phyloP scores from a whole-genome alignment of 1,140 invertebrate species.

The Drosophila willistoni region DNA sequence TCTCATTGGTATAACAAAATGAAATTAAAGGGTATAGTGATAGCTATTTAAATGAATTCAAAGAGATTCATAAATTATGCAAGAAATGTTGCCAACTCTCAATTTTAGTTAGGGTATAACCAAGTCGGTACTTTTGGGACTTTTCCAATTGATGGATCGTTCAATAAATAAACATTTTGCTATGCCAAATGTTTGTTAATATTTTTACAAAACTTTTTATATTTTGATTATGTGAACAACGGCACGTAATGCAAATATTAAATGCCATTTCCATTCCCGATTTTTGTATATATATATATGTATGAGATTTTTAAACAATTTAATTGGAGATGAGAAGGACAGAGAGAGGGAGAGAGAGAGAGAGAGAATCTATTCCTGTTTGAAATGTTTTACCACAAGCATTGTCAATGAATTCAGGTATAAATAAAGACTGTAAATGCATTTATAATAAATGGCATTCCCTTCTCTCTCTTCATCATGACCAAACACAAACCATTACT shows the following conservation, averaged over 20 bases:
- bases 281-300: too few relatives aligned
- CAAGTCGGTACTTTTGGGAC: neutral
- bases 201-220: slow-evolving; percentile 5
- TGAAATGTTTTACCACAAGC: too few relatives aligned
- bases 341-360: too few relatives aligned
- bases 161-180: slow-evolving; percentile 38
- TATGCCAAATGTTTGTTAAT: slow-evolving; percentile 36
- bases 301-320: too few relatives aligned
- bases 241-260: slow-evolving; percentile 17
- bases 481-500: neutral
- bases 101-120: neutral
- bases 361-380: too few relatives aligned
- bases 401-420: too few relatives aligned
- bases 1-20: too few relatives aligned
- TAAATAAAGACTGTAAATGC: neutral
- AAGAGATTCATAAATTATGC: too few relatives aligned
- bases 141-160: slow-evolving; percentile 22
- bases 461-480: neutral
- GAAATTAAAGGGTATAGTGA: too few relatives aligned
- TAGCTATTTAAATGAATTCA: too few relatives aligned
- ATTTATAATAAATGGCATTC: neutral
- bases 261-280: slow-evolving; percentile 25
- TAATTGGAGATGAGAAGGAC: too few relatives aligned
- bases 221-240: slow-evolving; percentile 22
- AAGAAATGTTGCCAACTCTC: too few relatives aligned